Evolutionary conservation across 2,113 vertebrate genomes (phyloP).

Genomic region (Ceyx melanurus): DNA sequence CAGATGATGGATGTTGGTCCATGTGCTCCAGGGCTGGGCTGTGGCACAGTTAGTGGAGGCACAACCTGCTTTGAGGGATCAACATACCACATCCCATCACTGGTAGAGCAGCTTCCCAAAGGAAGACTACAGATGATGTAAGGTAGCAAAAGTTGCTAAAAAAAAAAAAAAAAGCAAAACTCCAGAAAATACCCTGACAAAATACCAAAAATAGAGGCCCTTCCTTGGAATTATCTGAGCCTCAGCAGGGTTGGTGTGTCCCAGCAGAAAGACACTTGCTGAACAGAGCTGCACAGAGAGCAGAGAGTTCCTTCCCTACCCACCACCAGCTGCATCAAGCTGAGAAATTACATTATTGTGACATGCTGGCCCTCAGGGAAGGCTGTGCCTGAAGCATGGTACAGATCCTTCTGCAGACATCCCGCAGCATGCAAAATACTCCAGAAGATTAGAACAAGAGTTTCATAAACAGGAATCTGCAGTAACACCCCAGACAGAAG

Average conservation of each 20-base stretch:
- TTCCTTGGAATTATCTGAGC: background rate
- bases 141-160: background rate
- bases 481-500: background rate
- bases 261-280: background rate
- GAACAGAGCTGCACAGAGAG: background rate
- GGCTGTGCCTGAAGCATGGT: background rate
- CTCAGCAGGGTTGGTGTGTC: background rate
- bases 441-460: background rate
- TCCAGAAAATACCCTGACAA: background rate
- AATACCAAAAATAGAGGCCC: background rate
- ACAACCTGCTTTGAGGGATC: background rate
- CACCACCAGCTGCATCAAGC: slow-evolving; percentile 20
- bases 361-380: background rate
- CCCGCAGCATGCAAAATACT: background rate
- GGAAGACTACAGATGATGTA: background rate
- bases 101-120: background rate
- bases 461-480: background rate
- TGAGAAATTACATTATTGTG: background rate
- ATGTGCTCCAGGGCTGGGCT: background rate
- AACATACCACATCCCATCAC: background rate
- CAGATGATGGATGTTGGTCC: fast-evolving
- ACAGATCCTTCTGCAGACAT: background rate
- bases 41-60: fast-evolving
- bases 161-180: too few relatives aligned
- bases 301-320: background rate